phyloP scores from a whole-genome alignment of 1,140 invertebrate species.

The Planococcus citri region DNA sequence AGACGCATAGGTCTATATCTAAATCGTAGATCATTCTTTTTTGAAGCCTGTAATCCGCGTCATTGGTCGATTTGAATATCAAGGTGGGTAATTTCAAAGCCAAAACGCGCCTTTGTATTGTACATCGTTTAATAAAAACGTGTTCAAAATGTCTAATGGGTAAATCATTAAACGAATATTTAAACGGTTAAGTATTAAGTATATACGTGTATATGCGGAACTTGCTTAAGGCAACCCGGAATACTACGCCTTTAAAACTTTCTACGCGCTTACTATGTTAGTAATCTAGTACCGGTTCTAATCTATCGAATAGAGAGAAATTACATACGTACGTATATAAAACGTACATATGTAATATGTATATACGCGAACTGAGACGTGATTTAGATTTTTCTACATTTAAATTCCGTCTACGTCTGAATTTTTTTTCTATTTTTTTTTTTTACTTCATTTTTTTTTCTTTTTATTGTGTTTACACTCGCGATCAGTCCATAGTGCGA shows the following conservation, averaged over 20 bases:
- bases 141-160: constrained; percentile 17
- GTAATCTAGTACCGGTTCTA: constrained; percentile 15
- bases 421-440: neutral
- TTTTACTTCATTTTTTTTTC: too few species aligned
- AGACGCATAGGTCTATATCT: too few species aligned
- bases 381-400: neutral
- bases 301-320: constrained; percentile 13
- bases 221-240: constrained; percentile 11
- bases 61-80: neutral
- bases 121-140: too few species aligned
- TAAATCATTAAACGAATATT: constrained; percentile 18
- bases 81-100: constrained; percentile 5
- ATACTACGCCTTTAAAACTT: constrained; percentile 20
- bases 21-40: too few species aligned
- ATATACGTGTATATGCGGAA: constrained; percentile 9
- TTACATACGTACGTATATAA: too few species aligned
- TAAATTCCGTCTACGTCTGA: neutral
- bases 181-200: constrained; percentile 14
- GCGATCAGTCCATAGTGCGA: too few species aligned
- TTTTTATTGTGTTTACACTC: too few species aligned
- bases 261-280: constrained; percentile 17
- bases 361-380: neutral
- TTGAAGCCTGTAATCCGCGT: too few species aligned
- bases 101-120: neutral
- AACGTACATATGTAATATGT: too few species aligned